Evolutionary conservation across 2,113 vertebrate genomes (phyloP), one percentile per base, ranked within the genome.

Genomic region (Podilymbus podiceps): DNA sequence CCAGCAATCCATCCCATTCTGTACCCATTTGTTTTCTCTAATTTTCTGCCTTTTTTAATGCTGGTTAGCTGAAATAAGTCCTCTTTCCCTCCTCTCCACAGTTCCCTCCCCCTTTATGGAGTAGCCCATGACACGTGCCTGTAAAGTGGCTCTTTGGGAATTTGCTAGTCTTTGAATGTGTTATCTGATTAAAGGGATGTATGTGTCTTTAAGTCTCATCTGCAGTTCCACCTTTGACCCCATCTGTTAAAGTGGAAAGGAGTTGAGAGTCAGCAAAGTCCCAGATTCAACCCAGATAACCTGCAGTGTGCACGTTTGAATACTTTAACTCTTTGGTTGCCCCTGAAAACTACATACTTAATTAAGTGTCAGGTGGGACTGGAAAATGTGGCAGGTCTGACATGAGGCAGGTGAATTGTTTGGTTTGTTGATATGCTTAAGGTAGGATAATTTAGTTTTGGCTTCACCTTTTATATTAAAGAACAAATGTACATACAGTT

Each of bases 151-250:
- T 98, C 97, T 97, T 97, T 97, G 97, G 96, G 97, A 98, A 98
- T 98, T 98, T 97, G 87, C 91, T 95, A 89, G 91, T 92, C 97
- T 98, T 98, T 98, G 97, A 97, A 97, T 97, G 92, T 86, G 83
- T 97, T 97, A 96, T 96, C 98, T 98, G 98, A 98, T 98, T 98
- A 98, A 98, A 98, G 96, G 96, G 93, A 95, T 97, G 96, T 95
- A 66, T 89, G 71, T 91, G 90, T 97, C 97, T 98, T 98, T 97
- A 97, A 96, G 97, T 97, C 96, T 98, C 92, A 44, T 97, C 94
- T 96, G 82, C 90, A 96, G 96, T 83, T 97, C 89, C 96, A 96
- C 97, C 97, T 97, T 97, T 98, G 97, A 97, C 98, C 94, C 97
- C 91, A 83, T 80, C 95, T 94, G 93, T 97, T 97, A 95, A 95